Evolutionary conservation across 2,113 vertebrate genomes (phyloP), one percentile per base, ranked within the genome.

Genomic region (Malurus melanocephalus): DNA sequence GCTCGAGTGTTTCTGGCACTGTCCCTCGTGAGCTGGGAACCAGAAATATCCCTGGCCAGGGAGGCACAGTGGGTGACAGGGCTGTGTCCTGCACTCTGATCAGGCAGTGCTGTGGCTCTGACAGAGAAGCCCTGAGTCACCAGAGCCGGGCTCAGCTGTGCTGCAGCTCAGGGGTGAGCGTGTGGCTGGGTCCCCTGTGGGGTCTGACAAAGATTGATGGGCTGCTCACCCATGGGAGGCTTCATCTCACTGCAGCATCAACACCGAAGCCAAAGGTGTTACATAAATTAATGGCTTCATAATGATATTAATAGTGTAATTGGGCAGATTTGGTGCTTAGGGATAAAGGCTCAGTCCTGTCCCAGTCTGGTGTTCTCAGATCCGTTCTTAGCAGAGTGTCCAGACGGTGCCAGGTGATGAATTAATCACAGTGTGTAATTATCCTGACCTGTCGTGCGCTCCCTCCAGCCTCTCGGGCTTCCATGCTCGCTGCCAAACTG

Each of bases 71-170:
- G 90, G 53, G 66, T 13, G 42, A 4, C 28, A 8, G 71, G 71
- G 85, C 45, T 4, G 0, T 2, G 1, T 51, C 85, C 86, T 57
- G 88, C 4, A 0, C 49, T 2, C 32, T 45, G 67, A 9, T 0
- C n/a, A 43, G 81, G 65, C 76, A 42, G 74, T 0, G 0, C 74
- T 0, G 0, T 0, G 1, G 62, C 42, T 57, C 33, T 53, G 93
- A 59, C 0, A 0, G 40, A 88, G 91, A 22, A 85, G 45, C n/a
- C 28, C 62, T n/a, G 85, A 69, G 59, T 51, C 85, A 69, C 33
- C 0, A 3, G 66, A 43, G 65, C 53, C 1, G 17, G 43, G 60
- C 69, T 81, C 1, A 19, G 60, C 81, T 62, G 55, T 4, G 42
- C 52, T 10, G 5, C 14, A 6, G 75, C 83, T 68, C 85, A 60